These are phyloP conservation scores for Mylabris phalerata DNA, from an alignment of 1,140 invertebrate species.

Conservation along the genomic window DNA sequence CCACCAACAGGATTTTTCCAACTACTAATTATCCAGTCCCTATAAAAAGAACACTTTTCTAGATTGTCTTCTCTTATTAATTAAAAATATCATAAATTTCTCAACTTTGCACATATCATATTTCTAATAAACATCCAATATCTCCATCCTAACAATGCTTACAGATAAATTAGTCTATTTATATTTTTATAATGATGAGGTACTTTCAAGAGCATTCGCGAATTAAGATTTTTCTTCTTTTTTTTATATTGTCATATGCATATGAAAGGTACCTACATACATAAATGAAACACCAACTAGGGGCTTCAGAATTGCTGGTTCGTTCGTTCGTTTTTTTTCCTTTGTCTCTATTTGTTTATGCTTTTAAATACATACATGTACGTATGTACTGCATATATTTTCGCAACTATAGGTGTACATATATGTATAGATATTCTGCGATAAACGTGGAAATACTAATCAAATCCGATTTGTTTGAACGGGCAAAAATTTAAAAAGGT, in stretches of 20 bases:
- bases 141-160: too few species aligned
- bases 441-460: slow-evolving; percentile 28
- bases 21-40: too few species aligned
- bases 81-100: too few species aligned
- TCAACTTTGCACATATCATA: too few species aligned
- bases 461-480: slow-evolving; percentile 36
- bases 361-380: not conserved
- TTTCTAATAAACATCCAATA: too few species aligned
- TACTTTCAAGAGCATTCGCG: slow-evolving; percentile 22
- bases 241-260: slow-evolving; percentile 29
- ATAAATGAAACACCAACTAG: slow-evolving; percentile 10
- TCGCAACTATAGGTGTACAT: not conserved
- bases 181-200: slow-evolving; percentile 9
- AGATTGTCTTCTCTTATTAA: too few species aligned
- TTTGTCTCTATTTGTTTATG: too few species aligned
- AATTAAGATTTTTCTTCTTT: slow-evolving; percentile 24
- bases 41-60: too few species aligned
- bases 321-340: too few species aligned
- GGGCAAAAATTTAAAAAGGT: slow-evolving; percentile 31
- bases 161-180: not conserved
- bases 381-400: not conserved
- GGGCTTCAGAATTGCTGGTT: too few species aligned
- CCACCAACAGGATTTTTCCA: too few species aligned
- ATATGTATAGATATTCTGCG: not conserved
- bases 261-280: slow-evolving; percentile 16